Base-by-base conservation (phyloP, 2,888 invertebrate species). In the Sphaerophoria taeniata region DNA sequence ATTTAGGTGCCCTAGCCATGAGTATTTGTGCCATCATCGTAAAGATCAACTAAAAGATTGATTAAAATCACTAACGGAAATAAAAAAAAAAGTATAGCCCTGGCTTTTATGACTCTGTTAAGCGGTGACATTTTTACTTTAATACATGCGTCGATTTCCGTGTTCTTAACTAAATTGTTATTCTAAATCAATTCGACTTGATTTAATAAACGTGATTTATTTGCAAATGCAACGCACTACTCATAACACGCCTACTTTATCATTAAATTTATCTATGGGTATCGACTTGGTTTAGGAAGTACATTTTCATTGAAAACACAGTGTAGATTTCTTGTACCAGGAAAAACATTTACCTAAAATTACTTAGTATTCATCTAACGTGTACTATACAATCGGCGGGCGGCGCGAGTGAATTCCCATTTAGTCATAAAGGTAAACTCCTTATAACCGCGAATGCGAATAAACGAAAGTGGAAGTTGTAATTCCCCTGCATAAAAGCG, bases 361-460 rank as follows among this genome's bases (percentile, higher is more conserved):
- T 82, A 61, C 24, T 82, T 67, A 61, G 72, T 72, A 82, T 82
- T 72, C 82, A 77, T 73, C 67, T 55, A 47, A 55, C 76, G 51
- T 45, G 45, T 65, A 71, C 45, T n/a, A 33, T 24, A 47, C 51
- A 9, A 43, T 9, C 43, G 43, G 39, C 4, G 11, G 24, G 24
- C 24, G 24, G 24, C 24, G 34, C 16, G 16, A 53, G 39, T 67
- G 11, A 47, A 55, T 79, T 73, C 51, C 67, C 73, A 45, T 65
- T 69, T 55, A 36, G 36, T 79, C 73, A 69, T 49, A 73, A 60
- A 16, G 63, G 55, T 56, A 33, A 49, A 39, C 33, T 47, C 39
- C 33, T 39, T 65, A 47, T 16, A 39, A 60, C 9, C 34, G 4
- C 34, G 31, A 11, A 39, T 70, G 24, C 43, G 31, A 61, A 24